Conservation (phyloP, 2,888 invertebrate species). For the Andricus curvator region DNA sequence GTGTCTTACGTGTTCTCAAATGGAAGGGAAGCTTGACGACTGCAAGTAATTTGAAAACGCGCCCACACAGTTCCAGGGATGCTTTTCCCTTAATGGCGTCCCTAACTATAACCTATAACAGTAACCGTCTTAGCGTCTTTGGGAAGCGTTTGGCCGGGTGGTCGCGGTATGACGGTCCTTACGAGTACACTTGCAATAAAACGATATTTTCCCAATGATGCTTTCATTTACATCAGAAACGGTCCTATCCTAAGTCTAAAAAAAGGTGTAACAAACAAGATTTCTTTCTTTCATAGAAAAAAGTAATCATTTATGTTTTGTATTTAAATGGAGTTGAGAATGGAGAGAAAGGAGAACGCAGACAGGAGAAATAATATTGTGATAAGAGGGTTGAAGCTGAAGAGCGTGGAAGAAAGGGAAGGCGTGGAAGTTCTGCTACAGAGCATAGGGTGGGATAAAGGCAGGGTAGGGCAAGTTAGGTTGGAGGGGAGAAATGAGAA, state of each 20-base stretch:
- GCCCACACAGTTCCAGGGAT: background rate
- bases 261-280: background rate
- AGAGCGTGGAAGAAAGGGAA: too few relatives aligned
- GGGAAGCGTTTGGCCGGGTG: conserved; percentile 9
- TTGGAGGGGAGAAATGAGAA: too few relatives aligned
- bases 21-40: background rate
- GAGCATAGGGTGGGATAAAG: too few relatives aligned
- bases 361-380: too few relatives aligned
- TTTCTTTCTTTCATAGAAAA: background rate
- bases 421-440: too few relatives aligned
- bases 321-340: too few relatives aligned
- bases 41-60: conserved; percentile 9
- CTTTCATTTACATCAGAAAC: background rate
- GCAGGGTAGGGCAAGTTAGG: too few relatives aligned
- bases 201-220: conserved; percentile 1
- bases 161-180: conserved; percentile 12
- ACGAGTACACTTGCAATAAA: conserved; percentile 15
- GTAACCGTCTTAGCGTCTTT: background rate
- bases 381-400: too few relatives aligned
- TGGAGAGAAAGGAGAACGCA: too few relatives aligned
- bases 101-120: conserved; percentile 21
- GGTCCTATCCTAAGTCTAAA: background rate
- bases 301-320: too few relatives aligned
- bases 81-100: conserved; percentile 7
- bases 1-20: background rate